phyloP scores from a whole-genome alignment of 2,113 vertebrate genomes.

The Megaceryle maxima region DNA sequence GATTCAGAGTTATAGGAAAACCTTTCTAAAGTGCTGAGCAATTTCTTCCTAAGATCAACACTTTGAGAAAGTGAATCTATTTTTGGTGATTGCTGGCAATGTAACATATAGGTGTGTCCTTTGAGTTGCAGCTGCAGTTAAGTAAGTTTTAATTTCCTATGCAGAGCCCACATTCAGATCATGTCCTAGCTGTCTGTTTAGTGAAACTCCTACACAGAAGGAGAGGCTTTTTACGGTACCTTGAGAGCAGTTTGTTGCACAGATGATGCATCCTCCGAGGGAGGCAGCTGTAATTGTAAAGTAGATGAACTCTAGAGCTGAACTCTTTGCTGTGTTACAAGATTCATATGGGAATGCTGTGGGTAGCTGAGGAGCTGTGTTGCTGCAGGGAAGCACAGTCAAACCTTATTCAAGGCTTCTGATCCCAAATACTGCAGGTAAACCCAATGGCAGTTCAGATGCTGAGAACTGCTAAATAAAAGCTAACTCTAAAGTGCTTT shows the following conservation, averaged over 20 bases:
- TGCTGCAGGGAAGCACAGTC: not conserved
- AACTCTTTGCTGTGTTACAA: not conserved
- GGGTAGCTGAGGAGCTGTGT: not conserved
- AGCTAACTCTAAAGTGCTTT: not conserved
- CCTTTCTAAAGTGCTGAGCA: not conserved
- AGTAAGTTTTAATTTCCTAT: conserved; percentile 3
- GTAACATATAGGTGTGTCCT: not conserved
- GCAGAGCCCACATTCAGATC: not conserved
- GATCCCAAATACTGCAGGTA: not conserved
- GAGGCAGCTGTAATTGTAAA: not conserved
- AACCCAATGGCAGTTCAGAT: not conserved
- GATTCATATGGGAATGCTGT: not conserved
- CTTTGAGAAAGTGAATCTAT: not conserved
- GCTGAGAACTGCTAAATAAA: not conserved
- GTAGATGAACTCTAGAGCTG: not conserved
- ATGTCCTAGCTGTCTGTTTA: not conserved
- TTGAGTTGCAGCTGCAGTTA: conserved; percentile 20
- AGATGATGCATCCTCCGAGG: not conserved
- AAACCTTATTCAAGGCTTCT: not conserved
- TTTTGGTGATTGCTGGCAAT: not conserved
- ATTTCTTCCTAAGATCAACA: not conserved
- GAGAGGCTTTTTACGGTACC: not conserved
- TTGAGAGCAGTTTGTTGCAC: conserved; percentile 4
- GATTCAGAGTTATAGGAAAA: not conserved
- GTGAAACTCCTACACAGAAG: not conserved